Conservation (phyloP, 2,113 vertebrate species). For the Spheniscus mendiculus region DNA sequence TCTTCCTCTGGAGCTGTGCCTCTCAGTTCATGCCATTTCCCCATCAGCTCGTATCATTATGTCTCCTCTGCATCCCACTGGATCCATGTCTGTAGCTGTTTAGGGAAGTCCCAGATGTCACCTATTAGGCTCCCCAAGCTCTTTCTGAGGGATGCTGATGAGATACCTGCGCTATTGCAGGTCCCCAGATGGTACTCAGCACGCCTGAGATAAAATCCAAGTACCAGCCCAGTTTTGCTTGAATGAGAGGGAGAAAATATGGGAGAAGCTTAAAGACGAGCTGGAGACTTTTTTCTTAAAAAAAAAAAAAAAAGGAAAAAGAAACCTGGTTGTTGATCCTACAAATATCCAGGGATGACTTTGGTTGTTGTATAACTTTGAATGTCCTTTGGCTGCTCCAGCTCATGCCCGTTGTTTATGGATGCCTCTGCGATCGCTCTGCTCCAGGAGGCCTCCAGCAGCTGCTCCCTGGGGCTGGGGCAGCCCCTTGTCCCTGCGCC, state of each 20-base stretch:
- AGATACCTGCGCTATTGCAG: background rate
- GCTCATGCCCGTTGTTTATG: accelerated
- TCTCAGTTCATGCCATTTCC: background rate
- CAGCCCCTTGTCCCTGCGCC: background rate
- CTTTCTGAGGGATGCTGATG: background rate
- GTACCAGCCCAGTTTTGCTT: background rate
- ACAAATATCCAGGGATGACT: background rate
- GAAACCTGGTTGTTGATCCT: background rate
- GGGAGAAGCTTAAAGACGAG: background rate
- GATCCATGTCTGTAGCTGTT: background rate
- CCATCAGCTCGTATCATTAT: background rate
- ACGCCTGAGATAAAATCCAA: background rate
- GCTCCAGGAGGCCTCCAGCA: background rate
- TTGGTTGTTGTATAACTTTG: accelerated
- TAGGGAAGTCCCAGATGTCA: background rate
- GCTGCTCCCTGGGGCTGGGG: background rate
- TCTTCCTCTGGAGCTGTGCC: background rate
- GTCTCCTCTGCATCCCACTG: accelerated
- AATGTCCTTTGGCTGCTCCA: background rate
- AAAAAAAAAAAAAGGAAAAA: no score
- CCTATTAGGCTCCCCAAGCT: background rate
- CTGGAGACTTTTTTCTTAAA: background rate
- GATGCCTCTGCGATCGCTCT: accelerated
- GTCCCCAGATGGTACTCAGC: background rate
- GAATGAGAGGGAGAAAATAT: background rate